Base-by-base conservation (phyloP, 2,113 vertebrate genomes). In the Acanthochromis polyacanthus region DNA sequence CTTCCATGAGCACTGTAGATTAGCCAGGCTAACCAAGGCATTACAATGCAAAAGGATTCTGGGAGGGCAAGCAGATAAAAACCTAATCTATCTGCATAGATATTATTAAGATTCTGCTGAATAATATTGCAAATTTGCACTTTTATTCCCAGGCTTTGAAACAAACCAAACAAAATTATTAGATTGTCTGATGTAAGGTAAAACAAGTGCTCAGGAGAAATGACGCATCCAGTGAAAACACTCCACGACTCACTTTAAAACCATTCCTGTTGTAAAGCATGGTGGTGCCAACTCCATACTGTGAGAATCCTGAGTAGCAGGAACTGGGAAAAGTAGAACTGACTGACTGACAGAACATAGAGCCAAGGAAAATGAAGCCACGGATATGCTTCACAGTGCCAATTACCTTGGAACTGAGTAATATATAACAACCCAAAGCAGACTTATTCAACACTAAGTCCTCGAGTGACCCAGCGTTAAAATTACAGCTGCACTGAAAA, bases 361-460 rank as follows among this genome's bases (percentile, higher is more conserved):
- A 51, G 32, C 4, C 45, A 60, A 48, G n/a, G 22, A 52, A 80
- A 78, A 20, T 12, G 10, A 56, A 32, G 43, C 28, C 61, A 68
- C 56, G 50, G 23, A 36, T 59, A 61, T 43, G 9, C 48, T 38
- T 72, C 22, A 38, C 28, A 53, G 22, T 16, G 4, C 62, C 40
- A 69, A 60, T 75, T 68, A 51, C 61, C 28, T 71, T 72, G 52
- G 51, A 40, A 65, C 17, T 53, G 40, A 20, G 25, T 66, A 36
- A 58, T 52, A 67, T 61, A 12, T 30, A 46, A 63, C 1, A 46
- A 32, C 45, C 32, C 16, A 19, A 50, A 40, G 14, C 51, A 63
- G 43, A 78, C 48, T 67, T 53, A 74, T 46, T 81, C 70, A 68
- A 52, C 72, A 67, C 45, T 22, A 69, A 71, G 80, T 53, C 56